Evolutionary conservation across 2,888 invertebrate genomes (phyloP).

Genomic region (Ochropleura leucogaster): DNA sequence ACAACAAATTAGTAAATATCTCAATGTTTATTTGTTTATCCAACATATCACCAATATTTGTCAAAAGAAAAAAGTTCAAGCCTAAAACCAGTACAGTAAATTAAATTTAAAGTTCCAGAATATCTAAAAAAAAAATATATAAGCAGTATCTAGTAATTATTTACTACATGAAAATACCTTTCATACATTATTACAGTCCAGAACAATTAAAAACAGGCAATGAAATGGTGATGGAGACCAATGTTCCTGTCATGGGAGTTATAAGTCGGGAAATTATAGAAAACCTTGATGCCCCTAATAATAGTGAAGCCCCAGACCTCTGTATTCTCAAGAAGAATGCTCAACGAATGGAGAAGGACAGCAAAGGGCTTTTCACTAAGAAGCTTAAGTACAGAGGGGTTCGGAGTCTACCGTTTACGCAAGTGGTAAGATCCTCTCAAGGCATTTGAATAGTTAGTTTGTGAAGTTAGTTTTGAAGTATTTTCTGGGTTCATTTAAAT

Average conservation of each 20-base stretch:
- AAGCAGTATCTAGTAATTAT: background rate
- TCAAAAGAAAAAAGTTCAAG: too few relatives aligned
- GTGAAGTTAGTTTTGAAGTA: conserved; percentile 4
- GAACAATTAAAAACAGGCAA: conserved; percentile 77
- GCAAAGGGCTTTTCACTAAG: conserved; percentile 67
- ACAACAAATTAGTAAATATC: too few relatives aligned
- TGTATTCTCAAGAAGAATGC: conserved; percentile 73
- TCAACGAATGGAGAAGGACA: conserved; percentile 70
- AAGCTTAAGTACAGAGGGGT: conserved; percentile 81
- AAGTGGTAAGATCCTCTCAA: conserved; percentile 63
- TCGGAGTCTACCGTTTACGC: conserved; percentile 62
- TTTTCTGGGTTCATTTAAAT: background rate
- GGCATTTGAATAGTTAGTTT: background rate
- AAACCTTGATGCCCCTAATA: conserved; percentile 21
- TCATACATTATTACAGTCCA: conserved; percentile 72
- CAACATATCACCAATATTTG: too few relatives aligned
- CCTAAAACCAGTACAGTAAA: too few relatives aligned
- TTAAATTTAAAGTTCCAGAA: background rate
- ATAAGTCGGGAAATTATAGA: conserved; percentile 56
- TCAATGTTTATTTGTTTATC: too few relatives aligned
- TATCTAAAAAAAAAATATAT: background rate
- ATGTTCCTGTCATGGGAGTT: conserved; percentile 69
- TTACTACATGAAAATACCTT: background rate
- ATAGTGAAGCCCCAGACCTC: conserved; percentile 61
- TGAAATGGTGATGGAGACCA: conserved; percentile 74